Evolutionary conservation across 1,140 invertebrate species (phyloP).

Genomic region (Platyscapa corneri): DNA sequence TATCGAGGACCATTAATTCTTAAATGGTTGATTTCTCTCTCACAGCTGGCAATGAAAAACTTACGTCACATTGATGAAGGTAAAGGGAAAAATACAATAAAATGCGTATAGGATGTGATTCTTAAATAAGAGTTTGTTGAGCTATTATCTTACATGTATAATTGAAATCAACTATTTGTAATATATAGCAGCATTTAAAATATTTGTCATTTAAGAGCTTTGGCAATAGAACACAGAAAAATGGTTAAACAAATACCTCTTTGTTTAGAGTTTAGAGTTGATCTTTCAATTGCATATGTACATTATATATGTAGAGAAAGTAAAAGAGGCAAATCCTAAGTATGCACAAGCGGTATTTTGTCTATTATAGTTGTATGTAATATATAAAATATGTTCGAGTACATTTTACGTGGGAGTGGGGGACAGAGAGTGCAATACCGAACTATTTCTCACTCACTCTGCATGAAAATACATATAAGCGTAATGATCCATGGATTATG

Average conservation of each 20-base stretch:
- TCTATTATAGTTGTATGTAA: conserved; percentile 3
- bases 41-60: not conserved
- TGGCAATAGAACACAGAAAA: conserved; percentile 2
- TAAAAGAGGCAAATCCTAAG: not conserved
- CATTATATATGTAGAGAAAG: not conserved
- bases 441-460: not conserved
- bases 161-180: conserved; percentile 27
- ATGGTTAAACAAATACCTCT: not conserved
- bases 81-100: conserved; percentile 1
- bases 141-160: not conserved
- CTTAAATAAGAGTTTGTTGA: not conserved
- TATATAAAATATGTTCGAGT: not conserved
- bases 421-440: too few relatives aligned
- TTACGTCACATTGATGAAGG: not conserved
- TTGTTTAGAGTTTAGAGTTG: conserved; percentile 22
- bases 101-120: not conserved
- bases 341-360: conserved; percentile 7
- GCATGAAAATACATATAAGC: not conserved
- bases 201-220: conserved; percentile 30
- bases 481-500: conserved; percentile 22
- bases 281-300: conserved; percentile 18
- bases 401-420: not conserved
- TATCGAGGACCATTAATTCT: conserved; percentile 20
- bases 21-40: conserved; percentile 19
- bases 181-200: conserved; percentile 26